Evolutionary conservation across 2,797 vertebrate genomes (phyloP).

Genomic region (Lagocephalus sceleratus): DNA sequence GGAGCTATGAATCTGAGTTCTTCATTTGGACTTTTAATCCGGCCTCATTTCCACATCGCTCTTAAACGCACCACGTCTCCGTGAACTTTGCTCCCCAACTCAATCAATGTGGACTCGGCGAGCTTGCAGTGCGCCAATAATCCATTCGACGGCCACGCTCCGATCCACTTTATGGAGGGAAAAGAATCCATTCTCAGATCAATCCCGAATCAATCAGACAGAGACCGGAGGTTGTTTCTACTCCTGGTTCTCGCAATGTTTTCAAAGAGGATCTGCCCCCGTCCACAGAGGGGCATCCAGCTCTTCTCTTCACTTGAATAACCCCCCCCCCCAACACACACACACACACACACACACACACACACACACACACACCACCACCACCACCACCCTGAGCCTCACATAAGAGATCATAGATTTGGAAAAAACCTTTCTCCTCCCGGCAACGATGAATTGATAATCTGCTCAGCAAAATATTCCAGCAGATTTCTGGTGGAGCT

Average conservation of each 20-base stretch:
- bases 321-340: background rate
- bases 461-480: slow-evolving; percentile 53
- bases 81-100: slow-evolving; percentile 21
- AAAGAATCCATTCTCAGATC: slow-evolving; percentile 23
- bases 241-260: too few species aligned
- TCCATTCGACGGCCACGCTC: slow-evolving; percentile 19
- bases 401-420: slow-evolving; percentile 67
- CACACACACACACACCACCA: background rate
- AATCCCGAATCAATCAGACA: slow-evolving; percentile 21
- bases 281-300: slow-evolving; percentile 20
- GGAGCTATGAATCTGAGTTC: background rate
- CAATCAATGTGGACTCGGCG: slow-evolving; percentile 12
- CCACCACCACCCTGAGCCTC: slow-evolving; percentile 26
- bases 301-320: slow-evolving; percentile 13
- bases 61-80: slow-evolving; percentile 25
- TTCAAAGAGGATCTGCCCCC: slow-evolving; percentile 19
- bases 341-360: slow-evolving; percentile 1
- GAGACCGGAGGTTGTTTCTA: slow-evolving; percentile 2
- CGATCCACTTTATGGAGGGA: slow-evolving; percentile 8
- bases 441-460: slow-evolving; percentile 64
- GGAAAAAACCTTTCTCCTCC: slow-evolving; percentile 55
- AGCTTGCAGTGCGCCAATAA: slow-evolving; percentile 25
- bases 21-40: slow-evolving; percentile 1
- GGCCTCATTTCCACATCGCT: slow-evolving; percentile 12
- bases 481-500: slow-evolving; percentile 26